phyloP scores from a whole-genome alignment of 2,888 invertebrate genomes.

The Lydus trimaculatus region DNA sequence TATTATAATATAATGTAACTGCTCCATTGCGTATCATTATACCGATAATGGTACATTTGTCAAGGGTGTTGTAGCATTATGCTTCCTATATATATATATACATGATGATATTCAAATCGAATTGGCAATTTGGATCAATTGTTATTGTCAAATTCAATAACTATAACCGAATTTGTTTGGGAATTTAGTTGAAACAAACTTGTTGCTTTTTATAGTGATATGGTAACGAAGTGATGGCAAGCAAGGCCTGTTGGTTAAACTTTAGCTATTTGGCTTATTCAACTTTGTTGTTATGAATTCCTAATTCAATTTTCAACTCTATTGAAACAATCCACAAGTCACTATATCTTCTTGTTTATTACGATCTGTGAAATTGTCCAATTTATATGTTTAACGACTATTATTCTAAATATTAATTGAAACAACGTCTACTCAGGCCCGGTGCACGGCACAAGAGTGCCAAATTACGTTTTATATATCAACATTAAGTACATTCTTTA shows the following conservation, averaged over 20 bases:
- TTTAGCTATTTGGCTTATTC: not conserved
- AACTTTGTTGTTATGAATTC: not conserved
- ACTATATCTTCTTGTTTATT: not conserved
- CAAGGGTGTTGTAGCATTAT: not conserved
- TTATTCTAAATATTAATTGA: not conserved
- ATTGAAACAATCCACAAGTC: not conserved
- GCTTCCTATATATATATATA: not conserved
- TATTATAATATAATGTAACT: not conserved
- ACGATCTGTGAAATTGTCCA: not conserved
- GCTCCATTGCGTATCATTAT: not conserved
- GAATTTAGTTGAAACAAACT: not conserved
- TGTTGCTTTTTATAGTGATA: conserved; percentile 4
- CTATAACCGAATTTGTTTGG: not conserved
- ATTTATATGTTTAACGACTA: not conserved
- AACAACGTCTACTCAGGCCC: too few species aligned
- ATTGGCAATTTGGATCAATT: not conserved
- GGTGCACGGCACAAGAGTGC: too few species aligned
- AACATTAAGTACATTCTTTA: too few species aligned
- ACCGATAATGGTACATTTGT: not conserved
- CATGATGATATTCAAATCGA: not conserved
- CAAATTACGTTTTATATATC: too few species aligned
- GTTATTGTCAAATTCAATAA: not conserved
- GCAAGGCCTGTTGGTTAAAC: not conserved
- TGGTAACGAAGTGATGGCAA: not conserved
- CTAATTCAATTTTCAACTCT: not conserved